phyloP scores from a whole-genome alignment of 1,140 invertebrate genomes.

The Pseudomyrmex pallidus region DNA sequence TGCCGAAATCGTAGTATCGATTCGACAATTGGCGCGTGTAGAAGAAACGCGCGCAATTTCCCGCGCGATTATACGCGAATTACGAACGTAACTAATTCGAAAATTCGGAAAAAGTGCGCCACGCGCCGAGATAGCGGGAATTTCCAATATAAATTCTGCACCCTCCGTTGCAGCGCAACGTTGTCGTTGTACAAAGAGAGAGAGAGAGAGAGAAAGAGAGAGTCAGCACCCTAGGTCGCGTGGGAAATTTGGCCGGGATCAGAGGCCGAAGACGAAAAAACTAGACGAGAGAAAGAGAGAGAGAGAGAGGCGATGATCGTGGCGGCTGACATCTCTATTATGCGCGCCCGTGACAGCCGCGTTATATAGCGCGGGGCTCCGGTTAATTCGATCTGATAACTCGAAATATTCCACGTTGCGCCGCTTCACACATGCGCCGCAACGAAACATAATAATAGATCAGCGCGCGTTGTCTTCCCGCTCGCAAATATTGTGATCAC shows the following conservation, averaged over 20 bases:
- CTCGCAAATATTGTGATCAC: conserved; percentile 8
- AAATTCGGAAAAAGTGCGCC: conserved; percentile 70
- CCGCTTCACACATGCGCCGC: conserved; percentile 2
- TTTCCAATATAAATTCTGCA: conserved; percentile 74
- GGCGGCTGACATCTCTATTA: conserved; percentile 74
- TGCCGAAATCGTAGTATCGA: too few species aligned
- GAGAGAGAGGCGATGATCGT: conserved; percentile 63
- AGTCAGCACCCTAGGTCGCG: conserved; percentile 72
- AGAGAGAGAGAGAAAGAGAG: conserved; percentile 61
- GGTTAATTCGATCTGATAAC: conserved; percentile 70
- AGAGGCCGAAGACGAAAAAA: conserved; percentile 53
- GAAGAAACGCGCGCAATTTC: conserved; percentile 76
- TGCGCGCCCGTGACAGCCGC: conserved; percentile 45
- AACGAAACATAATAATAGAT: conserved; percentile 33
- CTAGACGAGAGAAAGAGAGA: conserved; percentile 18
- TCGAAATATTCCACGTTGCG: conserved; percentile 44
- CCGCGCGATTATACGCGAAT: conserved; percentile 79
- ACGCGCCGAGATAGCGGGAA: conserved; percentile 74
- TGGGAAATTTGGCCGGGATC: conserved; percentile 74
- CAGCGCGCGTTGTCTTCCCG: background rate
- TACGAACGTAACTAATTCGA: conserved; percentile 80
- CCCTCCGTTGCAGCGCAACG: conserved; percentile 69
- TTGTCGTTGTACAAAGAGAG: conserved; percentile 63
- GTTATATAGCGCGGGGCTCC: conserved; percentile 7
- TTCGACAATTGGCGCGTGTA: background rate